Conservation (phyloP, 2,113 vertebrate species). For the Saguinus midas region DNA sequence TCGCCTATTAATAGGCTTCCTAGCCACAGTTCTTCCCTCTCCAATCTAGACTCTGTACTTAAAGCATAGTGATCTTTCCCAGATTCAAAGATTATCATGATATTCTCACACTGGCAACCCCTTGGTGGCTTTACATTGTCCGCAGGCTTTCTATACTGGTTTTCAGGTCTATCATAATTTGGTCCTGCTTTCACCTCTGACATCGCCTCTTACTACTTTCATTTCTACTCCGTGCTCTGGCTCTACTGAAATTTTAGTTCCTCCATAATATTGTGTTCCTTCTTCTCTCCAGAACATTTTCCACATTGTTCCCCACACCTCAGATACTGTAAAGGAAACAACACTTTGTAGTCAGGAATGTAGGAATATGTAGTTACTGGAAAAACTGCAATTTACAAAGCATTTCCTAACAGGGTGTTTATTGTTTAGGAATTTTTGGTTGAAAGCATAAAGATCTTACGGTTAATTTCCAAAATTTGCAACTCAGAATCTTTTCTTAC, state of each 20-base stretch:
- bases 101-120: background rate
- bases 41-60: background rate
- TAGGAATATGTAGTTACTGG: background rate
- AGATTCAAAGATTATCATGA: background rate
- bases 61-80: background rate
- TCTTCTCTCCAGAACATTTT: background rate
- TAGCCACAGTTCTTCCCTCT: background rate
- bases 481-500: background rate
- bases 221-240: background rate
- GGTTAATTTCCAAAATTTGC: background rate
- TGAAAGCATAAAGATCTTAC: background rate
- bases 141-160: background rate
- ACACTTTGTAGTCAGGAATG: background rate
- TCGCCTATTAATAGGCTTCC: background rate
- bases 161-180: background rate
- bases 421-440: constrained; percentile 38
- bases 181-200: background rate
- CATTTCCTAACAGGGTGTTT: background rate
- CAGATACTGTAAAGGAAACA: background rate
- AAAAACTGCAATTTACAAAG: constrained; percentile 17
- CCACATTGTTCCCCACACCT: background rate
- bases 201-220: background rate
- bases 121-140: background rate
- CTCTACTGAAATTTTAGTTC: background rate
- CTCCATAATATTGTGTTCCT: background rate